Base-by-base conservation (phyloP, 2,113 vertebrate species). In the Grus americana region DNA sequence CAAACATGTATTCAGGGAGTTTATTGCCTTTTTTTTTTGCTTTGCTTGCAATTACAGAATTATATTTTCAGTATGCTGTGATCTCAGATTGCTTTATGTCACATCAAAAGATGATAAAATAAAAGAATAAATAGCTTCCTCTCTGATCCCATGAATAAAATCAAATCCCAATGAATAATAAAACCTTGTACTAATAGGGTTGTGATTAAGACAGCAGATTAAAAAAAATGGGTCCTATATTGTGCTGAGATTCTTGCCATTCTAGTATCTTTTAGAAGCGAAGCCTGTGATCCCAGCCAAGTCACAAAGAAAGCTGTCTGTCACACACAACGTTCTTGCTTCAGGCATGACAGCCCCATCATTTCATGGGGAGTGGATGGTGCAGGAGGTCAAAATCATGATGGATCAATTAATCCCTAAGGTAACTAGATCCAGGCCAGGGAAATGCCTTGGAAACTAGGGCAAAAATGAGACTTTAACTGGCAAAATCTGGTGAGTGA, bases 361-460 rank as follows among this genome's bases (percentile, higher is more conserved):
- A 96, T 95, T 96, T 95, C 95, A 91, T 89, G 95, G 95, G 91
- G 91, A 94, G 95, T 82, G 85, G 89, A 94, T 93, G 84, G 91
- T 94, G 78, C 93, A 94, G 84, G 96, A 97, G 95, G 95, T 93
- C 95, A 97, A 87, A 95, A 95, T 95, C 94, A 93, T 94, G 95
- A 96, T 96, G 91, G 91, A 95, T 97, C 95, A 97, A 95, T 94
- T 95, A 97, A 94, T 97, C 95, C 97, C 97, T 97, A 95, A 93
- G 89, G 97, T 96, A 96, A 96, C 96, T 91, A 91, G 78, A 93
- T 46, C 44, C 90, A 75, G 71, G 67, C 79, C 61, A 86, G 54
- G 79, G 79, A 90, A 97, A 92, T 88, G 66, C 79, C 61, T 90
- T 66, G 82, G 61, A 94, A 96, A 89, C n/a, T 6, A 62, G n/a